Conservation (phyloP, 2,797 vertebrate species). For the Nannoperca australis region DNA sequence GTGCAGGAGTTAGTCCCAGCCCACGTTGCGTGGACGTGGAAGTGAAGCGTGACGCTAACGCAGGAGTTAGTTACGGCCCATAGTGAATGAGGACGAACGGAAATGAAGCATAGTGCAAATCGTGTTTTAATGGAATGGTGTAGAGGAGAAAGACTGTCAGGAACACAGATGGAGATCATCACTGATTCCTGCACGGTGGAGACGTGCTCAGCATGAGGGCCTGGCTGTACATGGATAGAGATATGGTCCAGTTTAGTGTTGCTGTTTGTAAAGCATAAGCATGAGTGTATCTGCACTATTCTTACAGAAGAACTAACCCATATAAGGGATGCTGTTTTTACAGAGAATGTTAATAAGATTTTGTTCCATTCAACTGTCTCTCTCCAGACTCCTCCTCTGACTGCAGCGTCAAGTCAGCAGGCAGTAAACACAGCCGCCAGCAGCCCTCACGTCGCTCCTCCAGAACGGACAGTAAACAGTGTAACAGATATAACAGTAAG, state of each 20-base stretch:
- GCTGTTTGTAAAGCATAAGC: not conserved
- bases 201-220: not conserved
- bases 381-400: conserved; percentile 59
- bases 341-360: not conserved
- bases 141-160: conserved; percentile 17
- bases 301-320: not conserved
- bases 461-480: conserved; percentile 27
- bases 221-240: not conserved
- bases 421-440: conserved; percentile 41
- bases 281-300: not conserved
- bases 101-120: conserved; percentile 63
- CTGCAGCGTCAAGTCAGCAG: conserved; percentile 59
- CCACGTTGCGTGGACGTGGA: conserved; percentile 15
- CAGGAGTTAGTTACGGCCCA: conserved; percentile 26
- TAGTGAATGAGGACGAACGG: conserved; percentile 30
- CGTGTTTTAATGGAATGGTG: conserved; percentile 59
- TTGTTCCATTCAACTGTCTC: not conserved
- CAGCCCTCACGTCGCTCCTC: conserved; percentile 34
- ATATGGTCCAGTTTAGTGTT: not conserved
- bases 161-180: conserved; percentile 56
- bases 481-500: conserved; percentile 25
- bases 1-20: conserved; percentile 48
- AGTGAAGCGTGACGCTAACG: conserved; percentile 51
- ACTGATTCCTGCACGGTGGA: conserved; percentile 4
- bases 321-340: no score